Base-by-base conservation (phyloP, 2,888 invertebrate genomes). In the Eupithecia inturbata region DNA sequence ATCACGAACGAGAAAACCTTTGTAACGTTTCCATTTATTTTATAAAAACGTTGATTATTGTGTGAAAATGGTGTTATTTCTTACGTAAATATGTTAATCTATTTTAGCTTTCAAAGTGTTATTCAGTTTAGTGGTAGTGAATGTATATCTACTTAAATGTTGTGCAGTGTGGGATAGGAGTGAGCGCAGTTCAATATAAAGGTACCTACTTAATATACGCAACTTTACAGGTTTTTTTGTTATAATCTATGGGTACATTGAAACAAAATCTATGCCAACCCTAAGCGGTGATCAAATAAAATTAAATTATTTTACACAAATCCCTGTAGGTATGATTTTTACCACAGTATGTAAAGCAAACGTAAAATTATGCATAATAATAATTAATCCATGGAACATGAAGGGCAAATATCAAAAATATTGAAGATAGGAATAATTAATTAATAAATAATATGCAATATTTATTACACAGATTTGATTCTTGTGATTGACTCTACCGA, bases 1-100 rank as follows among this genome's bases (percentile, higher is more conserved):
- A 86, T 85, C 83, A 84, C 86, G 85, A 87, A 82, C 85, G 87
- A 88, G 87, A 92, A 93, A 92, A 90, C 91, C 91, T 92, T 92
- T 92, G 89, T 85, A 86, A 85, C 82, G 87, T 88, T 88, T 88
- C 83, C 85, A 82, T 79, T 85, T 85, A 79, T 86, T 85, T 83
- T 78, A 81, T 74, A 72, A 73, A 85, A 66, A 83, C 84, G 80
- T 81, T 83, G 80, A 82, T 86, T 87, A 83, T 79, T 84, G 80
- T 87, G 88, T 89, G 85, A 87, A 88, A 82, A 87, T 76, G 68
- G 89, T 87, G 84, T 84, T 84, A 84, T 80, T 80, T 83, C 77
- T 75, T 80, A 74, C 70, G 33, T 76, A 76, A 73, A 41, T 76
- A 76, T 75, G 73, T 75, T 78, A n/a, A n/a, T n/a, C n/a, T n/a